Percentiles rank a stretch among this genome's conserved stretches.
Evolutionary conservation across 2,113 vertebrate species (phyloP).

Genomic region (Miniopterus natalensis): DNA sequence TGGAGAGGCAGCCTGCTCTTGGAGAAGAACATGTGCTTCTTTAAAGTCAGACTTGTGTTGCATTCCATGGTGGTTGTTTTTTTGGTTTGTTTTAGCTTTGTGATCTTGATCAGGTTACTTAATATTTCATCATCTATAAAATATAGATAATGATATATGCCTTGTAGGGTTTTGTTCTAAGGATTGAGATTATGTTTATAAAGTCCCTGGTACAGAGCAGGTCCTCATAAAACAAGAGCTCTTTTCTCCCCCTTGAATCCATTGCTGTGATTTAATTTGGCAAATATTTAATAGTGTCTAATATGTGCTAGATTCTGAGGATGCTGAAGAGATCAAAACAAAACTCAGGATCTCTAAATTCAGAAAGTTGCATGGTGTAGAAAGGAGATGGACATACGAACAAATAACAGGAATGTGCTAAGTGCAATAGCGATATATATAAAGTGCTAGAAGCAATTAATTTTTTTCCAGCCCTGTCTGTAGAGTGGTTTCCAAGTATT

Average conservation of each 20-base stretch:
- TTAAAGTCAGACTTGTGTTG: slow-evolving; percentile 27
- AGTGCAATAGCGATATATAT: neutral
- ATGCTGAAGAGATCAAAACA: slow-evolving; percentile 47
- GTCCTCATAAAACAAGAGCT: slow-evolving; percentile 52
- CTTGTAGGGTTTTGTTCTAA: slow-evolving; percentile 33
- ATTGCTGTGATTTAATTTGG: slow-evolving; percentile 49
- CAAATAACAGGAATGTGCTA: neutral
- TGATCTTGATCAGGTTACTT: slow-evolving; percentile 33
- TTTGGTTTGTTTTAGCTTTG: slow-evolving; percentile 42
- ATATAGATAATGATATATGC: neutral
- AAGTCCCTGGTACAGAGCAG: neutral
- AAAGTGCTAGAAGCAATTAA: slow-evolving; percentile 35
- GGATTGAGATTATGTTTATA: slow-evolving; percentile 44
- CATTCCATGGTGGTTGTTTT: neutral
- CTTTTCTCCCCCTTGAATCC: neutral
- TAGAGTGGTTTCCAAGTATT: slow-evolving; percentile 61
- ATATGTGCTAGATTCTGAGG: slow-evolving; percentile 16
- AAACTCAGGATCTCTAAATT: slow-evolving; percentile 45
- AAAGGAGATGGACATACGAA: neutral
- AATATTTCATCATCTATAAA: slow-evolving; percentile 61
- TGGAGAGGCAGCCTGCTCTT: slow-evolving; percentile 5
- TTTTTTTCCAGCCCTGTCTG: slow-evolving; percentile 22
- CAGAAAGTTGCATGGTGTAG: neutral
- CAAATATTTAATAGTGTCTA: slow-evolving; percentile 45
- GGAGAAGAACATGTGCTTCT: neutral